Evolutionary conservation across 2,888 invertebrate genomes (phyloP), one percentile per base, ranked within the genome.

Genomic region (Augiades crinisus): DNA sequence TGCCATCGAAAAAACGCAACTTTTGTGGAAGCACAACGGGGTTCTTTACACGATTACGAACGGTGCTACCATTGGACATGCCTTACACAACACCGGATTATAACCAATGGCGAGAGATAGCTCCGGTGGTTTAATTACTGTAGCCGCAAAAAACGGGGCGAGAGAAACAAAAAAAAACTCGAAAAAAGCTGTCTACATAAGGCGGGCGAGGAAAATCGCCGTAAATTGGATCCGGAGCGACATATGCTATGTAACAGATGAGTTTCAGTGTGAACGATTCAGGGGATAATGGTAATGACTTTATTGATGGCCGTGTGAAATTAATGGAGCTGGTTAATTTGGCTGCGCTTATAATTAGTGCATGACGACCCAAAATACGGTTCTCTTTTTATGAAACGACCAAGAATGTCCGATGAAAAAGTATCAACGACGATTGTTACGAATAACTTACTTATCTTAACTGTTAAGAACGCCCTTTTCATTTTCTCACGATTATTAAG

Each of bases 151-250:
- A 73, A 75, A 69, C 54, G 51, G 57, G 59, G 60, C 56, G 60
- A 55, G 68, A 63, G 66, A 72, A 75, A 79, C 75, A 75, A 70
- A 68, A 75, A 70, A 68, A 72, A 68, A 64, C 61, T 51, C 58
- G 56, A 58, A 59, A 62, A 64, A 70, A 61, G 49, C 53, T 55
- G 64, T 64, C 69, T 72, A 74, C 63, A 67, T 68, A 71, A 70
- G 67, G 63, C 65, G 67, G 65, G 72, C 82, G 82, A 71, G 67
- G 80, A 78, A 76, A 83, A 83, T 83, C 67, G 81, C 53, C 53
- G 69, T 81, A 82, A 81, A 83, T 82, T 82, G 65, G 65, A 67
- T 65, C 69, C 68, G 65, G 57, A 36, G 63, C 61, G 56, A 61
- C 66, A 67, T 64, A 60, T 66, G 68, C 50, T 44, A 30, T 30